Base-by-base conservation (phyloP, 2,888 invertebrate species). In the Eristalis tenax region DNA sequence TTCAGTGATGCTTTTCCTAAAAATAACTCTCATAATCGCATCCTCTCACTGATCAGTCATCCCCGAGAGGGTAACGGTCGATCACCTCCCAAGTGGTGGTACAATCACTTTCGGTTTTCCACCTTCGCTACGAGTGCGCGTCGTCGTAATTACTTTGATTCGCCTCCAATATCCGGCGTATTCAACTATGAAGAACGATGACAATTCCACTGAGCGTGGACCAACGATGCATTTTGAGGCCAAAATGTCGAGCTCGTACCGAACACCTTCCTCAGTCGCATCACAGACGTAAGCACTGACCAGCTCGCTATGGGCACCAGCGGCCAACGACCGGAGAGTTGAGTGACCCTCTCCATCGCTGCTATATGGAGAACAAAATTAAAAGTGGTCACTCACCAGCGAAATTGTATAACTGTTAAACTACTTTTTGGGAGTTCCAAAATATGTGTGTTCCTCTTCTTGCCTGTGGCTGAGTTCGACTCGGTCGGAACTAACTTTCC, bases 381-480 rank as follows among this genome's bases (percentile, higher is more conserved):
- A 89, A 89, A 89, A 89, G 89, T 89, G 89, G 88, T 89, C 88
- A 89, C 86, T 87, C 83, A 76, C 83, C 83, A 87, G 89, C 89
- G 89, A 89, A 89, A 89, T 89, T 89, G 89, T 89, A 89, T 89
- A 89, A 89, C 89, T 89, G 89, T 89, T 89, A 88, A 88, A 78
- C 83, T 75, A 76, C 79, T 83, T 87, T 87, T 83, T 87, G 71
- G 83, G 59, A 69, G 75, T 73, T 65, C 80, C 83, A 75, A 86
- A 83, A 76, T 59, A 75, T 79, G 69, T 69, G 61, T 50, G 73
- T 50, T 74, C 74, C 65, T 81, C 76, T 82, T 82, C 65, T 69
- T 35, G 74, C 15, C 43, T 57, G 43, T 61, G 26, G 68, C 56
- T 61, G 61, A 40, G 43, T 59, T 73, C 64, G 50, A 0, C 50